phyloP scores from a whole-genome alignment of 2,888 invertebrate genomes.

The Himalopsyche anomala region DNA sequence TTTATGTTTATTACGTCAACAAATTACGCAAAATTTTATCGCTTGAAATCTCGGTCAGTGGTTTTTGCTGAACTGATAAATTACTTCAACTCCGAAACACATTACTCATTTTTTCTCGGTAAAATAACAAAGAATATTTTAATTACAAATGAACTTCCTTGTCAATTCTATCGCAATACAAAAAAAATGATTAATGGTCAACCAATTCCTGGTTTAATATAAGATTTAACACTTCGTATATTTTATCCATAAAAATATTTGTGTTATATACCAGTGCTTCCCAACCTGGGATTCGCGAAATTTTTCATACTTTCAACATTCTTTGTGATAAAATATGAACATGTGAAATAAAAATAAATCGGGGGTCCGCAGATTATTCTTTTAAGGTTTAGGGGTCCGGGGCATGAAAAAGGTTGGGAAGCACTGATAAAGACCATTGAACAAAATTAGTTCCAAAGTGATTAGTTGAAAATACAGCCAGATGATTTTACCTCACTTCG shows the following conservation, averaged over 20 bases:
- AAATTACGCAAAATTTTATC: background rate
- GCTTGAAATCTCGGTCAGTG: conserved; percentile 6
- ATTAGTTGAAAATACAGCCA: background rate
- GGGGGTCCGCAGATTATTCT: no score
- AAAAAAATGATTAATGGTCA: background rate
- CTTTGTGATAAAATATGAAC: no score
- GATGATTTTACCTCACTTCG: background rate
- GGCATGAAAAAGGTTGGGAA: no score
- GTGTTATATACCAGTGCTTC: no score
- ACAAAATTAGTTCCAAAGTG: no score
- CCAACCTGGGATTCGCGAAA: no score
- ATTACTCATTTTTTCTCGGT: background rate
- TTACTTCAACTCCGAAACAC: background rate
- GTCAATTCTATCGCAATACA: background rate
- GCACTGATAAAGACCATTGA: no score
- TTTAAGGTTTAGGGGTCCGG: no score
- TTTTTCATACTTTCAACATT: no score
- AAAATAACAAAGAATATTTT: background rate
- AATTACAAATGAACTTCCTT: background rate
- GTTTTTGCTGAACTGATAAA: background rate
- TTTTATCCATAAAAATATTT: background rate
- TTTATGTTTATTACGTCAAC: background rate
- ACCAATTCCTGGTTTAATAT: no score
- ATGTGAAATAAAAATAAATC: no score
- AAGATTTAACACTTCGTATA: background rate